These are phyloP conservation scores for Holacanthus passer DNA, from an alignment of 2,113 vertebrate species.

Conservation along the genomic window DNA sequence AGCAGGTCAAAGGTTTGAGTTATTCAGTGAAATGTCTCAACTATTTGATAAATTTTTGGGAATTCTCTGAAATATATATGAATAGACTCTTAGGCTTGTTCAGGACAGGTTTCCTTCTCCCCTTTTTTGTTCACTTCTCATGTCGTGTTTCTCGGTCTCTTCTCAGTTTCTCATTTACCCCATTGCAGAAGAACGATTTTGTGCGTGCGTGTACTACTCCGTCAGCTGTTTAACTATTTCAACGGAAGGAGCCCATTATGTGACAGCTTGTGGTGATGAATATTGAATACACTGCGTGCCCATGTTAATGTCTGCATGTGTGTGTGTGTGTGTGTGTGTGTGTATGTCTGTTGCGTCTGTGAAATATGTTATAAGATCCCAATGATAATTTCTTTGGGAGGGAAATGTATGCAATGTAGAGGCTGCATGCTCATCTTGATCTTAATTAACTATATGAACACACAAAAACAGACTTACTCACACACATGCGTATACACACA, in stretches of 20 bases:
- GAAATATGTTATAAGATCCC: slow-evolving; percentile 35
- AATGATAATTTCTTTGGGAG: slow-evolving; percentile 46
- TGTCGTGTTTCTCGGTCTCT: not conserved
- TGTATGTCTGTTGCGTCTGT: not conserved
- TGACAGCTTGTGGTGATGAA: slow-evolving; percentile 81
- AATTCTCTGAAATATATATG: no score
- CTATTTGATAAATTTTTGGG: no score
- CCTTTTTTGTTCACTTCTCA: not conserved
- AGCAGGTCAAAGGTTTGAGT: no score
- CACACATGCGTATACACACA: not conserved
- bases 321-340: slow-evolving; percentile 43
- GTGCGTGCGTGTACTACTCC: slow-evolving; percentile 56
- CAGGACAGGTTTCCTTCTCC: not conserved
- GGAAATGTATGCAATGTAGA: slow-evolving; percentile 22
- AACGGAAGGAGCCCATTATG: slow-evolving; percentile 73
- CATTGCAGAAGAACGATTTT: not conserved
- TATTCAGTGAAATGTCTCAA: no score
- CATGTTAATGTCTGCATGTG: slow-evolving; percentile 56
- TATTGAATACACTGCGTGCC: slow-evolving; percentile 76
- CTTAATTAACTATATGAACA: not conserved
- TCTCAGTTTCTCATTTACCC: slow-evolving; percentile 2
- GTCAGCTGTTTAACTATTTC: slow-evolving; percentile 79
- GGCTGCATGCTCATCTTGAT: slow-evolving; percentile 18
- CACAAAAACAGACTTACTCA: not conserved
- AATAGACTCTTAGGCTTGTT: not conserved